Percentiles rank a stretch among this genome's conserved stretches.
These are phyloP conservation scores for Rhyacichthys aspro DNA, from an alignment of 2,797 vertebrate genomes.

Conservation along the genomic window DNA sequence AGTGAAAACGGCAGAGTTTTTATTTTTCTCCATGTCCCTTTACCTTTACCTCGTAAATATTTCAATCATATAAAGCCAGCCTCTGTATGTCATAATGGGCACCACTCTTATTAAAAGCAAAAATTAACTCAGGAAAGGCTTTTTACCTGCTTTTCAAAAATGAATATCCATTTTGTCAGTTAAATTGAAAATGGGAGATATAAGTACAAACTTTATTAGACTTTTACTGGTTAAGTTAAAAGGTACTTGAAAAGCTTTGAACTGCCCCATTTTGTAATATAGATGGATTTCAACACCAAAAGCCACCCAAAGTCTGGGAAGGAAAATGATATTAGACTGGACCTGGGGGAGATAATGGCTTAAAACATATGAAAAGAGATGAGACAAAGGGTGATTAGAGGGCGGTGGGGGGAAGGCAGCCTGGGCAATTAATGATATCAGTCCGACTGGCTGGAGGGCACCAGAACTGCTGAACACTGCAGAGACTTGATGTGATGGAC, in stretches of 20 bases:
- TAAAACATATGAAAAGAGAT: conserved; percentile 36
- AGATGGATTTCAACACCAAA: conserved; percentile 56
- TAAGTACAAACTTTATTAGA: conserved; percentile 55
- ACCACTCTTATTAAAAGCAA: conserved; percentile 45
- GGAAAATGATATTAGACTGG: conserved; percentile 46
- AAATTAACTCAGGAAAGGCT: conserved; percentile 36
- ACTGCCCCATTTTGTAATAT: conserved; percentile 64
- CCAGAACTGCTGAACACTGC: conserved; percentile 23
- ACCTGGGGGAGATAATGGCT: conserved; percentile 36
- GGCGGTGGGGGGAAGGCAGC: conserved; percentile 4
- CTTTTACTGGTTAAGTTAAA: conserved; percentile 70
- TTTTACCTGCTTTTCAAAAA: conserved; percentile 29
- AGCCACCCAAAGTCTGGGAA: conserved; percentile 54
- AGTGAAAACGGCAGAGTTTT: conserved; percentile 50
- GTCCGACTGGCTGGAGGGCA: conserved; percentile 25
- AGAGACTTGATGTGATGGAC: conserved; percentile 15
- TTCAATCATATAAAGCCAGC: conserved; percentile 63
- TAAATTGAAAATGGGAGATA: conserved; percentile 54
- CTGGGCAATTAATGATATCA: conserved; percentile 25
- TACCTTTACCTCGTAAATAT: conserved; percentile 57
- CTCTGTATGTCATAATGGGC: conserved; percentile 45
- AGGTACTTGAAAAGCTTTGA: conserved; percentile 63
- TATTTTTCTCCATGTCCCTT: conserved; percentile 32
- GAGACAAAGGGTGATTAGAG: conserved; percentile 13
- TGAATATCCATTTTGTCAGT: conserved; percentile 39